Evolutionary conservation across 1,140 invertebrate genomes (phyloP).

Genomic region (Uloborus diversus): DNA sequence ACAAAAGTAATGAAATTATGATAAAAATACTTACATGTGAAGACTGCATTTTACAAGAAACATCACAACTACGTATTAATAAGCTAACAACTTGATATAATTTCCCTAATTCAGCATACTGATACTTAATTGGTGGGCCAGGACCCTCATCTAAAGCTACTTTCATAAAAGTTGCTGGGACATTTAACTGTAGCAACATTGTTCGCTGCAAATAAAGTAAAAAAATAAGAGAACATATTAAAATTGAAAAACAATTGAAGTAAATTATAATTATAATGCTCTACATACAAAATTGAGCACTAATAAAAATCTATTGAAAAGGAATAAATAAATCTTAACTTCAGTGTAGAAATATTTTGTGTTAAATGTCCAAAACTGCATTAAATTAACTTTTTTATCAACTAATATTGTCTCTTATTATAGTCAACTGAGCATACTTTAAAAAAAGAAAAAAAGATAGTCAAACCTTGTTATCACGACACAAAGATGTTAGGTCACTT

Average conservation of each 20-base stretch:
- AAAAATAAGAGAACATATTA: constrained; percentile 6
- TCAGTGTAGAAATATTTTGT: too few relatives aligned
- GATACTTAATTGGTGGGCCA: constrained; percentile 92
- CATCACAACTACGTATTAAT: constrained; percentile 91
- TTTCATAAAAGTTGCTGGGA: constrained; percentile 88
- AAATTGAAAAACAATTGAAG: neutral
- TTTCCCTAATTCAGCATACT: constrained; percentile 93
- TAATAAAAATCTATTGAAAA: too few relatives aligned
- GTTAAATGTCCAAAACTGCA: too few relatives aligned
- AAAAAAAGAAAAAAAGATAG: too few relatives aligned
- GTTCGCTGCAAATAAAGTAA: constrained; percentile 62
- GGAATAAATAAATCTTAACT: too few relatives aligned
- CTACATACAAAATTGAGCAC: neutral
- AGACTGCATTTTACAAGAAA: constrained; percentile 80
- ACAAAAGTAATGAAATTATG: neutral
- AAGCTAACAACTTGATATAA: constrained; percentile 93
- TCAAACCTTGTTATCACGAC: too few relatives aligned
- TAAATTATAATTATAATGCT: neutral
- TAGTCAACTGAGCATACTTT: too few relatives aligned
- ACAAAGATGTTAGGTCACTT: too few relatives aligned
- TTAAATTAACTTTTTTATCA: too few relatives aligned
- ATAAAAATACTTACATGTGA: constrained; percentile 67
- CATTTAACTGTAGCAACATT: constrained; percentile 76
- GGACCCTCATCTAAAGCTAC: constrained; percentile 93
- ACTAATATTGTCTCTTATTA: too few relatives aligned